These are phyloP conservation scores for Arenaria interpres DNA, from an alignment of 2,113 vertebrate species.

Conservation along the genomic window DNA sequence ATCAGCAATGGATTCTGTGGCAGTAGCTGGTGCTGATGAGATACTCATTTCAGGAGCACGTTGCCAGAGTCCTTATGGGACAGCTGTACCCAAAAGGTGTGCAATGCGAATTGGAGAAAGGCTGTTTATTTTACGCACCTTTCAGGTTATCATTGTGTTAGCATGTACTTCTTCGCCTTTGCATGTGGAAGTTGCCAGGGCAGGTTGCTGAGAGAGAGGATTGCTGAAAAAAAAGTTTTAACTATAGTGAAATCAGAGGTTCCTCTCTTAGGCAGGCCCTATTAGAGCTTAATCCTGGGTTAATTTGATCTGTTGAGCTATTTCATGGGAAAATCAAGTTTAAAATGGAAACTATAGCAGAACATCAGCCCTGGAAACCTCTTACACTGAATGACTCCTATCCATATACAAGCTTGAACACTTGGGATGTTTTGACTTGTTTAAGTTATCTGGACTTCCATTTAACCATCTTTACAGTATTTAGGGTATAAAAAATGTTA, in stretches of 20 bases:
- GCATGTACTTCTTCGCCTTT: not conserved
- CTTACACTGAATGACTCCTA: not conserved
- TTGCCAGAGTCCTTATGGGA: not conserved
- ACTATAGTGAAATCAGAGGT: not conserved
- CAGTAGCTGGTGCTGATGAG: not conserved
- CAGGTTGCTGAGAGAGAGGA: not conserved
- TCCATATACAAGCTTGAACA: not conserved
- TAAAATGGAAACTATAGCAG: not conserved
- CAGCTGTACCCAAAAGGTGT: not conserved
- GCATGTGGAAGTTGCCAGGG: not conserved
- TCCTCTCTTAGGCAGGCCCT: fast-evolving
- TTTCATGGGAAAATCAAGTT: not conserved
- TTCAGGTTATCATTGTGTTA: not conserved
- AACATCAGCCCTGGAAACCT: not conserved
- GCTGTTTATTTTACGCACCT: not conserved
- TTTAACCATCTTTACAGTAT: fast-evolving
- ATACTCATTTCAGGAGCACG: not conserved
- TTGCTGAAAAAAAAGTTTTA: not conserved
- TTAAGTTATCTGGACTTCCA: not conserved
- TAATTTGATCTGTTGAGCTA: not conserved
- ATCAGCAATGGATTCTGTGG: not conserved
- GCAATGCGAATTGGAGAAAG: not conserved
- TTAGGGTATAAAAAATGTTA: fast-evolving
- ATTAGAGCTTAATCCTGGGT: not conserved
- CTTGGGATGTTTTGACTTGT: not conserved